A percentile compares a stretch with the other conserved stretches of the same genome.
These are phyloP conservation scores for Muscicapa adusta DNA, from an alignment of 2,113 vertebrate genomes.

Conservation along the genomic window DNA sequence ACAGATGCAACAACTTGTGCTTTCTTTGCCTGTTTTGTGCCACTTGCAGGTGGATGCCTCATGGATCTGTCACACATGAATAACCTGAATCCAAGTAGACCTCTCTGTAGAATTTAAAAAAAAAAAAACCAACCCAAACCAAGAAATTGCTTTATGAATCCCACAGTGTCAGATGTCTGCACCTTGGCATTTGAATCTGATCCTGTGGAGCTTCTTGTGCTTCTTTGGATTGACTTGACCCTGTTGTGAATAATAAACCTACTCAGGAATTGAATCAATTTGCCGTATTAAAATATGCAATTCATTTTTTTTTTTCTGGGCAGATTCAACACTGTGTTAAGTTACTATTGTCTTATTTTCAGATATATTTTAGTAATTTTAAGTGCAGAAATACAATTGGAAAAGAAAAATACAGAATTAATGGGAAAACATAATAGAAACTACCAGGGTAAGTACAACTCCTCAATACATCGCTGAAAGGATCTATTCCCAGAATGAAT, in stretches of 20 bases:
- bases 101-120: not conserved
- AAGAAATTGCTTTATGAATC: not conserved
- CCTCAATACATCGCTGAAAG: not conserved
- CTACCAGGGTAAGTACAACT: not conserved
- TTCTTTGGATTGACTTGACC: not conserved
- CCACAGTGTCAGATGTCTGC: fast-evolving
- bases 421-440: not conserved
- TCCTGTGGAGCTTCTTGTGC: not conserved
- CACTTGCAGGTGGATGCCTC: not conserved
- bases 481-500: not conserved
- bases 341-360: not conserved
- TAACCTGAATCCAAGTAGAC: not conserved
- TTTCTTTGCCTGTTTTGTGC: not conserved
- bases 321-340: not conserved
- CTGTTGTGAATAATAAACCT: not conserved
- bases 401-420: not conserved
- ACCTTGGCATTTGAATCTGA: not conserved
- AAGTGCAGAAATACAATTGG: not conserved
- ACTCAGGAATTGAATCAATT: not conserved
- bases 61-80: fast-evolving
- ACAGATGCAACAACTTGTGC: not conserved
- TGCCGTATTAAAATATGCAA: not conserved
- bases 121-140: not conserved
- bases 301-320: not conserved
- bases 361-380: not conserved